Percentiles rank a stretch among this genome's conserved stretches.
phyloP scores from a whole-genome alignment of 2,888 invertebrate genomes.

The Leptinotarsa juncta region DNA sequence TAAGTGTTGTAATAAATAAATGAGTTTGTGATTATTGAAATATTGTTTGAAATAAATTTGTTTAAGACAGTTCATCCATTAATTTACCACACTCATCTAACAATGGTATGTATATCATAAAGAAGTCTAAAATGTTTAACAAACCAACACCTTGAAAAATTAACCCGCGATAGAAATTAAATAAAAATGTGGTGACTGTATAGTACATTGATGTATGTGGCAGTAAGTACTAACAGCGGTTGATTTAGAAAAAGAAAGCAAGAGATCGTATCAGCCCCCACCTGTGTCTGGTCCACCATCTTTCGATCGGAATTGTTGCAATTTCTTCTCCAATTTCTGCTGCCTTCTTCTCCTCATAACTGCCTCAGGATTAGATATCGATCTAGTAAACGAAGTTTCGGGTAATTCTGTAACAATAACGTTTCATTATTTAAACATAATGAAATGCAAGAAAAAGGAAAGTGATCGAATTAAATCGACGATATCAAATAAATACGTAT shows the following conservation, averaged over 20 bases:
- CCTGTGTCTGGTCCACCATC: constrained; percentile 95
- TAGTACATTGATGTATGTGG: too few species aligned
- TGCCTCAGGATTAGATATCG: constrained; percentile 99
- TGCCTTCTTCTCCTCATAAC: constrained; percentile 97
- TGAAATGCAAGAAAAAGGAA: neutral
- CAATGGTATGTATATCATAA: too few species aligned
- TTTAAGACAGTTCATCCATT: too few species aligned
- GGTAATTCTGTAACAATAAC: constrained; percentile 80
- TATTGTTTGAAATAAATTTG: too few species aligned
- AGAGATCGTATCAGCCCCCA: constrained; percentile 46
- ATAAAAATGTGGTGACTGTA: too few species aligned
- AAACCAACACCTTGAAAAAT: too few species aligned
- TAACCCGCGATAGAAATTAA: too few species aligned
- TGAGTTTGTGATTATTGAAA: too few species aligned
- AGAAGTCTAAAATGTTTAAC: too few species aligned
- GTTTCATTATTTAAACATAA: constrained; percentile 23
- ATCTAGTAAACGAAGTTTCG: constrained; percentile 97
- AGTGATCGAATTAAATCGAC: neutral
- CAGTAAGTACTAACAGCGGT: too few species aligned
- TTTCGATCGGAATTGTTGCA: constrained; percentile 94
- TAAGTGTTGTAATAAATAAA: too few species aligned
- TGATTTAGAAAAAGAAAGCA: neutral
- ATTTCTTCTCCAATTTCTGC: constrained; percentile 89
- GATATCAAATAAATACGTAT: neutral
- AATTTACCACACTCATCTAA: too few species aligned